Conservation (phyloP, 2,113 vertebrate species). For the Sphaerodactylus townsendi region DNA sequence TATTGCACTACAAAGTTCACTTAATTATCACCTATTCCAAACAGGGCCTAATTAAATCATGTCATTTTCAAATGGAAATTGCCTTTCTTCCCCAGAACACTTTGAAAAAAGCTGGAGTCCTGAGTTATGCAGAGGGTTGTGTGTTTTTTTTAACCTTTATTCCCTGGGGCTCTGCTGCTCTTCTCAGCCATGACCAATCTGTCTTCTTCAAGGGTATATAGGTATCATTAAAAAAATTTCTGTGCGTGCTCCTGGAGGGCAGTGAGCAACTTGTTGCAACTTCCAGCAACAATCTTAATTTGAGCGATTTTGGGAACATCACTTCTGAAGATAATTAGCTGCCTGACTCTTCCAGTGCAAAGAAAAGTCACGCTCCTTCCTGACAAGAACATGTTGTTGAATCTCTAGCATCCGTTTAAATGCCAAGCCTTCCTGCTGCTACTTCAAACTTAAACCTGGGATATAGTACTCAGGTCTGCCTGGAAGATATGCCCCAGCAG, state of each 20-base stretch:
- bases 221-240: neutral
- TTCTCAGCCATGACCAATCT: neutral
- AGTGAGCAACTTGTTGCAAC: neutral
- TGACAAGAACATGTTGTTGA: neutral
- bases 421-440: neutral
- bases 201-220: neutral
- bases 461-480: neutral
- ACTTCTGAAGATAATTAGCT: neutral
- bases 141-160: neutral
- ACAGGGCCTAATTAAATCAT: neutral
- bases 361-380: neutral
- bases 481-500: neutral
- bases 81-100: neutral
- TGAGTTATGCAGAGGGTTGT: too few species aligned
- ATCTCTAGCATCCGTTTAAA: neutral
- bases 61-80: neutral
- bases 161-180: neutral
- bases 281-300: neutral
- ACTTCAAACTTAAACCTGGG: neutral
- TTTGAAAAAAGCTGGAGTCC: neutral
- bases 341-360: neutral
- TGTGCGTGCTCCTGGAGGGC: neutral
- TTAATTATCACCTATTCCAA: neutral
- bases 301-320: neutral
- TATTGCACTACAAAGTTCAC: neutral